These are phyloP conservation scores for Harpalus rubripes DNA, from an alignment of 2,888 invertebrate species.

Conservation along the genomic window DNA sequence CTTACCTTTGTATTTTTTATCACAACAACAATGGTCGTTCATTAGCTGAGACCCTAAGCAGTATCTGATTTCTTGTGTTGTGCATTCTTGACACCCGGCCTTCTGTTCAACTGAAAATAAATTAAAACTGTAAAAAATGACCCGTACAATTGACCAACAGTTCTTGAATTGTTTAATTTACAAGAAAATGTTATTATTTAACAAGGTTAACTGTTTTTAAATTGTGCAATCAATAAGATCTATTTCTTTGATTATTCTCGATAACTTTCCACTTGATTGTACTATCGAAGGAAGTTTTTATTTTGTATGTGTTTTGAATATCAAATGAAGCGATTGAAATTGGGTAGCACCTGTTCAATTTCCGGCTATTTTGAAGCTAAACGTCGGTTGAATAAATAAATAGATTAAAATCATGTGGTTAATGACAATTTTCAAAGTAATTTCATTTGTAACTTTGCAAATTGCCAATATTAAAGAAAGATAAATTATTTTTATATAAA, in stretches of 20 bases:
- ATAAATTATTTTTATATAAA: no score
- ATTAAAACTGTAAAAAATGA: slow-evolving; percentile 21
- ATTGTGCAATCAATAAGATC: slow-evolving; percentile 50
- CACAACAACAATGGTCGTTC: slow-evolving; percentile 82
- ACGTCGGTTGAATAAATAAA: slow-evolving; percentile 12
- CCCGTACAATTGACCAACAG: slow-evolving; percentile 28
- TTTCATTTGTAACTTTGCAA: neutral
- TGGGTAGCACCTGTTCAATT: slow-evolving; percentile 45
- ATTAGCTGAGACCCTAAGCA: slow-evolving; percentile 82
- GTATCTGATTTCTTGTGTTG: slow-evolving; percentile 81
- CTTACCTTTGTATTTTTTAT: slow-evolving; percentile 80
- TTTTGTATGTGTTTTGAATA: slow-evolving; percentile 17
- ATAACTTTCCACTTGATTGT: slow-evolving; percentile 26
- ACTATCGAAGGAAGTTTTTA: neutral
- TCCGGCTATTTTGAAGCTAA: slow-evolving; percentile 15
- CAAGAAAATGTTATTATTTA: slow-evolving; percentile 42
- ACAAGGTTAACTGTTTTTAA: slow-evolving; percentile 49
- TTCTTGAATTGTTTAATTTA: slow-evolving; percentile 33
- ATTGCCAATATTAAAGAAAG: neutral
- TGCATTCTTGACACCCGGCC: slow-evolving; percentile 83
- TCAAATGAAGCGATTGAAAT: slow-evolving; percentile 18
- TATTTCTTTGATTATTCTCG: neutral
- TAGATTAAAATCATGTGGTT: neutral
- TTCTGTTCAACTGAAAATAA: slow-evolving; percentile 74
- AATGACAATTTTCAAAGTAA: neutral